phyloP scores from a whole-genome alignment of 1,140 invertebrate species.

The Sitophilus oryzae region DNA sequence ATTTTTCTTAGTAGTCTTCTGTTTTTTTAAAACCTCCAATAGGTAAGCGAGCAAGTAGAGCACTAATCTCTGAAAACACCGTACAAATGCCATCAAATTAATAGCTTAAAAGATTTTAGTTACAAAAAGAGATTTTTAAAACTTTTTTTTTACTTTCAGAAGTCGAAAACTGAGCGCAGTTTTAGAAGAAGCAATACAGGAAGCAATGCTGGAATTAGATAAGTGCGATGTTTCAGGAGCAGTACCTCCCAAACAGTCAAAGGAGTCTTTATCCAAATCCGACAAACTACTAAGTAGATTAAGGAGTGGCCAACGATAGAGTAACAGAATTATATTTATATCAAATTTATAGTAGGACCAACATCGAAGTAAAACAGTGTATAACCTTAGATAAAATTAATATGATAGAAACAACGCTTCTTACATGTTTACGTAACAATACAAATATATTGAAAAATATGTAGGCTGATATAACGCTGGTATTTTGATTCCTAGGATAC shows the following conservation, averaged over 20 bases:
- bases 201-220: conserved; percentile 81
- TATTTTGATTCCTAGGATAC: conserved; percentile 37
- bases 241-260: conserved; percentile 1
- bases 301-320: conserved; percentile 27
- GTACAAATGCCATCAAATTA: no score
- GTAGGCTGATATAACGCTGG: conserved; percentile 31
- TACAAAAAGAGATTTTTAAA: not conserved
- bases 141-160: conserved; percentile 49
- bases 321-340: conserved; percentile 19
- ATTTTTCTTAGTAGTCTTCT: no score
- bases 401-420: conserved; percentile 31
- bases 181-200: conserved; percentile 83
- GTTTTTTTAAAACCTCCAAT: no score
- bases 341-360: conserved; percentile 31
- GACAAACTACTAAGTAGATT: conserved; percentile 26
- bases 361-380: conserved; percentile 33
- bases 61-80: no score
- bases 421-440: no score
- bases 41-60: no score
- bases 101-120: no score
- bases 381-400: conserved; percentile 29
- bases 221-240: conserved; percentile 34
- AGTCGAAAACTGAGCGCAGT: conserved; percentile 84
- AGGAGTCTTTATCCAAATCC: conserved; percentile 10
- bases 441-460: no score